Percentiles rank a stretch among this genome's conserved stretches.
Evolutionary conservation across 2,113 vertebrate species (phyloP).

Genomic region (Callospermophilus lateralis): DNA sequence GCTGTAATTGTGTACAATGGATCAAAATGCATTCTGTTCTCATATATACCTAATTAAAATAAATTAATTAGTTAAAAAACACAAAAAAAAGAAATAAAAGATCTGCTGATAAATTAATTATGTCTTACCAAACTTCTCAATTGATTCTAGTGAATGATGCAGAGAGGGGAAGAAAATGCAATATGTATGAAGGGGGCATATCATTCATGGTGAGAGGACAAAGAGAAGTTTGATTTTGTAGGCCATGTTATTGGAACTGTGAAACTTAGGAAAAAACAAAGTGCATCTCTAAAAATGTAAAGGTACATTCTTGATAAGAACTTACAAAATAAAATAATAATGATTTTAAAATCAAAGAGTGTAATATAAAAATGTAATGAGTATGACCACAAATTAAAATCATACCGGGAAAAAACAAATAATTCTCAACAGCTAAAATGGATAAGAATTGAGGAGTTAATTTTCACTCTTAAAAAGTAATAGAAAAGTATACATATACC

Average conservation of each 20-base stretch:
- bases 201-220: not conserved
- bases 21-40: too few species aligned
- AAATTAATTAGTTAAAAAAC: too few species aligned
- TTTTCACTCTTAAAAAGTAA: not conserved
- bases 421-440: not conserved
- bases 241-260: not conserved
- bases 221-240: not conserved
- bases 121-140: not conserved
- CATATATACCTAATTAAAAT: too few species aligned
- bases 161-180: rapidly evolving
- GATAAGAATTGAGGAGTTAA: not conserved
- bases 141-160: not conserved
- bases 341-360: not conserved
- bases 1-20: too few species aligned
- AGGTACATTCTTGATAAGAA: not conserved
- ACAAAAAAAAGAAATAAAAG: too few species aligned
- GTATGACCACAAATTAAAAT: not conserved
- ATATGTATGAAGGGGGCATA: not conserved
- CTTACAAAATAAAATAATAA: not conserved
- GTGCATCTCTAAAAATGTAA: not conserved
- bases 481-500: not conserved
- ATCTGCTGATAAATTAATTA: not conserved
- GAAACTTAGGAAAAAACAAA: not conserved
- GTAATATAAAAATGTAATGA: not conserved
- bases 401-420: not conserved